phyloP scores from a whole-genome alignment of 2,797 vertebrate genomes.

The Oreonectes daqikongensis region DNA sequence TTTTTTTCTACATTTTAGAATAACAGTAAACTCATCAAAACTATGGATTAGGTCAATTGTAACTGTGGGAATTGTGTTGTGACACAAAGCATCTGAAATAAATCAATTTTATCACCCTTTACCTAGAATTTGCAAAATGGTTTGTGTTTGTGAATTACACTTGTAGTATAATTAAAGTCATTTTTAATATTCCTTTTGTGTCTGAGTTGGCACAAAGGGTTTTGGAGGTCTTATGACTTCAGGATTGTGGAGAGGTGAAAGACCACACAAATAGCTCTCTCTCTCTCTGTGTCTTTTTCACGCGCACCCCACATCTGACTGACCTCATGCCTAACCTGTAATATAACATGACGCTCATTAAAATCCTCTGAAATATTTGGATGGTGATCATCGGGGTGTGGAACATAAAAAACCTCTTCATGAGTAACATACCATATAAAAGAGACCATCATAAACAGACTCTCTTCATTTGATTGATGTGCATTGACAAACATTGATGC shows the following conservation, averaged over 20 bases:
- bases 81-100: too few relatives aligned
- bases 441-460: neutral
- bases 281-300: conserved; percentile 36
- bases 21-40: too few relatives aligned
- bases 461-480: neutral
- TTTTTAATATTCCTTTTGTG: conserved; percentile 41
- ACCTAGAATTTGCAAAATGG: too few relatives aligned
- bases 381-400: conserved; percentile 15
- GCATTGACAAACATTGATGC: neutral
- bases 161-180: conserved; percentile 2
- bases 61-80: too few relatives aligned
- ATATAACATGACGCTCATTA: conserved; percentile 64
- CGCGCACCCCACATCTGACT: conserved; percentile 48
- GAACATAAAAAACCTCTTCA: conserved; percentile 2
- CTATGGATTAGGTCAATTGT: too few relatives aligned
- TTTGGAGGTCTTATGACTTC: conserved; percentile 61
- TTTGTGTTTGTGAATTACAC: too few relatives aligned
- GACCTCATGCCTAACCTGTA: conserved; percentile 49
- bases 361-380: conserved; percentile 44
- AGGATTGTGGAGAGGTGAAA: conserved; percentile 66
- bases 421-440: neutral
- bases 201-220: conserved; percentile 44
- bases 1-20: too few relatives aligned
- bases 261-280: conserved; percentile 74
- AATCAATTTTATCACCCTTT: too few relatives aligned